Evolutionary conservation across 2,888 invertebrate genomes (phyloP).

Genomic region (Hartigia nigra): DNA sequence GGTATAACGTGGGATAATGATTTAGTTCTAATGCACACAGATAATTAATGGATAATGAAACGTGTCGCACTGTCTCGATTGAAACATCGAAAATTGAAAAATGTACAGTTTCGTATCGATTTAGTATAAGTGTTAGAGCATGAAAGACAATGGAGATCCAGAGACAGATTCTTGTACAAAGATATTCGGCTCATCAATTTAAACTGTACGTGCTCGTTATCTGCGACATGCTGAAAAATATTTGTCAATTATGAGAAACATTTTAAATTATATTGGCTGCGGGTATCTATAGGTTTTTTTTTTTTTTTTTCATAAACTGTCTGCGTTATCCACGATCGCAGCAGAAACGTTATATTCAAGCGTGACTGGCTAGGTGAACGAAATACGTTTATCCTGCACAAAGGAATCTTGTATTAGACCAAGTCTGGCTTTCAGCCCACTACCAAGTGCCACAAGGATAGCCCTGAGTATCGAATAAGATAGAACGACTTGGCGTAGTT

Average conservation of each 20-base stretch:
- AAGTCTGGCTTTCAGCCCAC: conserved; percentile 28
- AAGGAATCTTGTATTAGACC: conserved; percentile 2
- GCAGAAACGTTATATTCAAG: neutral
- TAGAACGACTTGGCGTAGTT: conserved; percentile 27
- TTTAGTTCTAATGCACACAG: neutral
- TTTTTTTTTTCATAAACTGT: neutral
- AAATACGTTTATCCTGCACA: neutral
- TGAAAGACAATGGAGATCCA: neutral
- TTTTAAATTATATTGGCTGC: neutral
- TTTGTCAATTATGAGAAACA: neutral
- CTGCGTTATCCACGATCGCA: neutral
- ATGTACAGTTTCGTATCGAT: neutral
- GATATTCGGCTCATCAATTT: neutral
- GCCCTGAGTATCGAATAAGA: conserved; percentile 28
- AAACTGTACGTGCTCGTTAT: neutral
- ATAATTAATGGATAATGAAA: neutral
- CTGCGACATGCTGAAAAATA: neutral
- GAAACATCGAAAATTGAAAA: neutral
- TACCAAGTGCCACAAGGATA: conserved; percentile 25
- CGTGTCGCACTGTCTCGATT: neutral
- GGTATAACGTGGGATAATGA: neutral
- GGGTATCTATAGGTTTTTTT: neutral
- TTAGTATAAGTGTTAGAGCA: neutral
- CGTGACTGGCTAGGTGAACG: neutral
- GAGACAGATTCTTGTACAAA: neutral